Conservation (phyloP, 2,113 vertebrate species). For the Datnioides undecimradiatus region DNA sequence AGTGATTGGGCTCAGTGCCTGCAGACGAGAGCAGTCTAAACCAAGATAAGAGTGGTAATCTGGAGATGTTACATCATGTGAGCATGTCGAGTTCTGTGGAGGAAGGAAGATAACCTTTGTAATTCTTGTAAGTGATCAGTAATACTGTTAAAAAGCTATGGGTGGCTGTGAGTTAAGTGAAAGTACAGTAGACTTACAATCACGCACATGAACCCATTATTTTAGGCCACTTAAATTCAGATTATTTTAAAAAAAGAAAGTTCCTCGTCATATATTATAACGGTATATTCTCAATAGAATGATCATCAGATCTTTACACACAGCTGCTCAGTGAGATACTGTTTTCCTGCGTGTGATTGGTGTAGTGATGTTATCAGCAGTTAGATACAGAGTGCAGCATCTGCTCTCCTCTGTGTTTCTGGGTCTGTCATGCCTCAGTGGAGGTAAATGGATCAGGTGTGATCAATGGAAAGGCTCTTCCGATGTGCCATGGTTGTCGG, state of each 20-base stretch:
- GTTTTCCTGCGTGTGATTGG: constrained; percentile 12
- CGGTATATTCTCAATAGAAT: background rate
- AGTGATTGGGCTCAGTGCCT: constrained; percentile 17
- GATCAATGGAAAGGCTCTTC: constrained; percentile 4
- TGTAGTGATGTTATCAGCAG: constrained; percentile 37
- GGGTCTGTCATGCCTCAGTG: constrained; percentile 37
- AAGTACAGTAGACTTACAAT: background rate
- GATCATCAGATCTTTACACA: constrained; percentile 16
- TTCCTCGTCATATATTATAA: background rate
- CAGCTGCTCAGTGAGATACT: constrained; percentile 9
- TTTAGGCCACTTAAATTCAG: background rate
- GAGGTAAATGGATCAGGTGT: constrained; percentile 26
- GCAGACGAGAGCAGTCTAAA: constrained; percentile 53
- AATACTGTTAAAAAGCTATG: background rate
- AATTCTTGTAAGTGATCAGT: constrained; percentile 3
- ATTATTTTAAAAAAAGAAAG: background rate
- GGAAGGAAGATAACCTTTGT: constrained; percentile 12
- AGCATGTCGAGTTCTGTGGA: background rate
- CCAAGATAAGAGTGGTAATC: constrained; percentile 67
- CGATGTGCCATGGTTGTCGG: background rate
- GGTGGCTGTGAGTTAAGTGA: background rate
- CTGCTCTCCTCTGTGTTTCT: constrained; percentile 31
- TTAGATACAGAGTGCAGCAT: constrained; percentile 27
- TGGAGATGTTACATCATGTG: constrained; percentile 53
- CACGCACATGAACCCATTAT: background rate